Conservation (phyloP, 2,888 invertebrate species). For the Rutpela maculata region DNA sequence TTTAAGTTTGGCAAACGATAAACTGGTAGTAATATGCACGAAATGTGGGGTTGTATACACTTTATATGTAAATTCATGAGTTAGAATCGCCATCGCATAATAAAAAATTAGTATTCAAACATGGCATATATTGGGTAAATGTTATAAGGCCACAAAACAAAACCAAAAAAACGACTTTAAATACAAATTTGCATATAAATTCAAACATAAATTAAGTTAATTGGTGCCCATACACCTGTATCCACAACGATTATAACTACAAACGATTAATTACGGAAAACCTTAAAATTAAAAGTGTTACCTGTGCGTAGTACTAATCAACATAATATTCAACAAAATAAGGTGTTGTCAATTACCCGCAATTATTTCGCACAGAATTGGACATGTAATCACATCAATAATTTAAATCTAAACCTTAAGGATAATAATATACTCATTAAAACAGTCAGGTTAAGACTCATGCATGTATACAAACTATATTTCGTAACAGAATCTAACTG, state of each 20-base stretch:
- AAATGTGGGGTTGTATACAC: too few species aligned
- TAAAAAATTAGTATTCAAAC: too few species aligned
- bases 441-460: slow-evolving; percentile 48
- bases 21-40: too few species aligned
- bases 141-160: not conserved
- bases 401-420: slow-evolving; percentile 45
- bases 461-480: slow-evolving; percentile 54
- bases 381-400: slow-evolving; percentile 40
- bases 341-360: slow-evolving; percentile 32
- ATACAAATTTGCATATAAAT: slow-evolving; percentile 9
- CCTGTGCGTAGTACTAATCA: slow-evolving; percentile 28
- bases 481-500: slow-evolving; percentile 58
- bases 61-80: too few species aligned
- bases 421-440: slow-evolving; percentile 51
- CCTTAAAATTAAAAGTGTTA: slow-evolving; percentile 23
- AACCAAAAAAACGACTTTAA: not conserved
- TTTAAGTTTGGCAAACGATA: too few species aligned
- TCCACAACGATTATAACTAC: not conserved
- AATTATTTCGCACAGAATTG: slow-evolving; percentile 17
- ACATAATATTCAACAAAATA: slow-evolving; percentile 8
- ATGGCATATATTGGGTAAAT: too few species aligned
- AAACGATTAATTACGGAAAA: slow-evolving; percentile 27
- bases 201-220: slow-evolving; percentile 26
- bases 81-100: too few species aligned
- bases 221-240: slow-evolving; percentile 32